Evolutionary conservation across 1,140 invertebrate species (phyloP).

Genomic region (Caligus rogercresseyi): DNA sequence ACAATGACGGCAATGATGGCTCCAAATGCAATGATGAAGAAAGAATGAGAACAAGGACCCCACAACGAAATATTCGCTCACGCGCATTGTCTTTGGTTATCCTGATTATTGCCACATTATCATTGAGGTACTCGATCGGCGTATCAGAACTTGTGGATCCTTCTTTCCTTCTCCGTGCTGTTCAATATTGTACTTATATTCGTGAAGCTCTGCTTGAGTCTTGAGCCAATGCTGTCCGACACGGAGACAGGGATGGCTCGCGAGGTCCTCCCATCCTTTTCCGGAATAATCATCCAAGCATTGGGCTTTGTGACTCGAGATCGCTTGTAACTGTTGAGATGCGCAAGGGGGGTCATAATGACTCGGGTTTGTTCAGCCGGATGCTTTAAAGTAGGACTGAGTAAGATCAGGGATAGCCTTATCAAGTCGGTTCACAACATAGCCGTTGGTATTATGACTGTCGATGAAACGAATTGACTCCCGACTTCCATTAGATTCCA

Average conservation of each 20-base stretch:
- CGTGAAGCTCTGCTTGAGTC: background rate
- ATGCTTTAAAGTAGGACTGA: background rate
- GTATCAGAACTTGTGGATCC: background rate
- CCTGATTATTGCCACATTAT: background rate
- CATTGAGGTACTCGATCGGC: background rate
- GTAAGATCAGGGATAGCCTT: background rate
- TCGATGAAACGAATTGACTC: background rate
- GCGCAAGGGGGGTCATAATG: background rate
- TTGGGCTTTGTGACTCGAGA: background rate
- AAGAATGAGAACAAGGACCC: background rate
- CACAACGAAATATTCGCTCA: background rate
- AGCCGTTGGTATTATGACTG: background rate
- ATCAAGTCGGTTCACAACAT: background rate
- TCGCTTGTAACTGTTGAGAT: background rate
- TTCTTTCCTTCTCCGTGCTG: background rate
- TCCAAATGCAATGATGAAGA: background rate
- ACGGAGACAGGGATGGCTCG: background rate
- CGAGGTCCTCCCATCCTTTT: background rate
- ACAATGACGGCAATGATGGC: background rate
- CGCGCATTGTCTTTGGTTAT: background rate
- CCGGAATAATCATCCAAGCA: background rate
- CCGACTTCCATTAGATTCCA: background rate
- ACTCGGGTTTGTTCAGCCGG: background rate
- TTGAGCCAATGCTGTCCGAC: background rate
- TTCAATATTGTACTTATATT: background rate